A percentile compares a stretch with the other conserved stretches of the same genome.
Evolutionary conservation across 2,888 invertebrate genomes (phyloP).

Genomic region (Baccha elongata): DNA sequence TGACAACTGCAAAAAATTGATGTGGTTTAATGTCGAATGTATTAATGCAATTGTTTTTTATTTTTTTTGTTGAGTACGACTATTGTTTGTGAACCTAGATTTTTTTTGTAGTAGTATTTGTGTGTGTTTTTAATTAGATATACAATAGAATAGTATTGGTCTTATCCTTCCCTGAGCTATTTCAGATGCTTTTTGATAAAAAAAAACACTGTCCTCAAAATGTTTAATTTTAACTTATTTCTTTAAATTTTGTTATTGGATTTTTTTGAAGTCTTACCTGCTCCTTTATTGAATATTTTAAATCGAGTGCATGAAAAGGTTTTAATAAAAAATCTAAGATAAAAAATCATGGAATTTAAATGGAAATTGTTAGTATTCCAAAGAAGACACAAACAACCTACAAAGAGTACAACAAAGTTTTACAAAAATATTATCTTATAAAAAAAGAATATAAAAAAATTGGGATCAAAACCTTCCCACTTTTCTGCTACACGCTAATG

Average conservation of each 20-base stretch:
- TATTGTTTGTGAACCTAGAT: neutral
- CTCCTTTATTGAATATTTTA: constrained; percentile 8
- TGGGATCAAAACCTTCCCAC: too few relatives aligned
- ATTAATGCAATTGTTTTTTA: constrained; percentile 1
- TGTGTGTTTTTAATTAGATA: constrained; percentile 4
- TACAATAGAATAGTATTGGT: constrained; percentile 30
- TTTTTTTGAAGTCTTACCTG: constrained; percentile 22
- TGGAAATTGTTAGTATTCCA: too few relatives aligned
- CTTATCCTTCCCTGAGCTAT: constrained; percentile 61
- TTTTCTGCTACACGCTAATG: too few relatives aligned
- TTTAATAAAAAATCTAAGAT: neutral
- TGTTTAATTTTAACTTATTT: neutral
- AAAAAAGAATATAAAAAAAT: too few relatives aligned
- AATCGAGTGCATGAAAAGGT: constrained; percentile 21
- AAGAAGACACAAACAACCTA: too few relatives aligned
- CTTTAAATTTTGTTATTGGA: neutral
- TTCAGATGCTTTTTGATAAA: constrained; percentile 2
- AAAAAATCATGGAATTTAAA: neutral
- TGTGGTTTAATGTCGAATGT: constrained; percentile 33
- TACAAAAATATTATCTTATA: too few relatives aligned
- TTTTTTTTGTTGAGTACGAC: constrained; percentile 7
- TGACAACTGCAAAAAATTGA: constrained; percentile 23
- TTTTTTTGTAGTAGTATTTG: constrained; percentile 9
- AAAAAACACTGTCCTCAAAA: neutral
- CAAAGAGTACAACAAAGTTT: too few relatives aligned